Evolutionary conservation across 2,113 vertebrate species (phyloP).

Genomic region (Amblyornis subalaris): DNA sequence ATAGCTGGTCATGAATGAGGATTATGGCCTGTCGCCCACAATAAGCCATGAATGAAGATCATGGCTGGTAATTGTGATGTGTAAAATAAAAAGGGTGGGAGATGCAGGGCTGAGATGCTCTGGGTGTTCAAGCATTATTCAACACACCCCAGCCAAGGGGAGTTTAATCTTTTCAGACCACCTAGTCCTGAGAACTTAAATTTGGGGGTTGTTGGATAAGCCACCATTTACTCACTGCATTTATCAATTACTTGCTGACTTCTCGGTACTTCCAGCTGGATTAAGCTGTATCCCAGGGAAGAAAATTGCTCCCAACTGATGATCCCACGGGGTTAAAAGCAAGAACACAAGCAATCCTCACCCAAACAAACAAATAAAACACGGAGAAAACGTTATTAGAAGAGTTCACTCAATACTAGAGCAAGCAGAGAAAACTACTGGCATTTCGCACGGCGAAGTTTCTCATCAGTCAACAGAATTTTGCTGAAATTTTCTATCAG

Average conservation of each 20-base stretch:
- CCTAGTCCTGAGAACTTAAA: slow-evolving; percentile 40
- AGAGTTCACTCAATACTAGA: background rate
- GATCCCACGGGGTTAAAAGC: background rate
- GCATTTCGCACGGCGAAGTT: background rate
- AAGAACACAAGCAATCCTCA: background rate
- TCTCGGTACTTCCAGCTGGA: background rate
- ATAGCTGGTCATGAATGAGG: slow-evolving; percentile 46
- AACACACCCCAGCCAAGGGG: background rate
- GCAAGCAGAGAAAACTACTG: background rate
- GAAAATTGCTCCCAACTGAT: background rate
- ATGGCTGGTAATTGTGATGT: slow-evolving; percentile 51
- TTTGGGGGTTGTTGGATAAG: slow-evolving; percentile 3
- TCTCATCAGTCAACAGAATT: background rate
- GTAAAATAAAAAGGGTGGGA: slow-evolving; percentile 46
- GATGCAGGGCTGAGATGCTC: background rate
- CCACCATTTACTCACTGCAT: background rate
- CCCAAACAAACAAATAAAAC: background rate
- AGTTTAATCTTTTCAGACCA: slow-evolving; percentile 40
- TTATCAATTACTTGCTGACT: slow-evolving; percentile 22
- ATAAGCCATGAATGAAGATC: slow-evolving; percentile 66
- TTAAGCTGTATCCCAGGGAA: background rate
- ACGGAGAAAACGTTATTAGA: background rate
- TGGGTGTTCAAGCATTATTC: background rate
- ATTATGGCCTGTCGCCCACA: slow-evolving; percentile 57
- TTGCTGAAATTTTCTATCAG: background rate